phyloP scores from a whole-genome alignment of 35 echinoderm and acorn worm genomes.

The Patiria miniata region DNA sequence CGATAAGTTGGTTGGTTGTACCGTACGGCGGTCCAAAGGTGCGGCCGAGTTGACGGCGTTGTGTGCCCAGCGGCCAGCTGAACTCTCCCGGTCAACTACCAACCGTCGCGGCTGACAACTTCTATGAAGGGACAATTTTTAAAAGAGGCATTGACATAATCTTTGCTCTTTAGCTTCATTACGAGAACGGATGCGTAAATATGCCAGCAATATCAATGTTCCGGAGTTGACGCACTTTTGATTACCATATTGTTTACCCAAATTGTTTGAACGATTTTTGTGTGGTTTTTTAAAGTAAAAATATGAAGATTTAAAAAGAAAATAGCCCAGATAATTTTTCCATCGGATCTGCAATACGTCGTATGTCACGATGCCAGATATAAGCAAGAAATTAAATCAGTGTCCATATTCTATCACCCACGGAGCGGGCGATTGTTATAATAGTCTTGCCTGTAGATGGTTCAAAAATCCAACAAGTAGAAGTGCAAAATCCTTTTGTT shows the following conservation, averaged over 20 bases:
- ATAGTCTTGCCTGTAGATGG: too few relatives aligned
- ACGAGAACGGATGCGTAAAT: not conserved
- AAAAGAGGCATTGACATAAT: not conserved
- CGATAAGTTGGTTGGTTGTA: not conserved
- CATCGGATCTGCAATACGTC: too few relatives aligned
- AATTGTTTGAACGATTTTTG: not conserved
- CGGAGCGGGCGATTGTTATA: too few relatives aligned
- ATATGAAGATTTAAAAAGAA: too few relatives aligned
- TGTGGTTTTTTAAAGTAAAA: not conserved
- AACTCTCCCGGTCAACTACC: not conserved
- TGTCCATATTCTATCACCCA: too few relatives aligned
- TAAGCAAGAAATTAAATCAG: too few relatives aligned
- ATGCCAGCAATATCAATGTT: not conserved
- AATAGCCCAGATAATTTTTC: too few relatives aligned
- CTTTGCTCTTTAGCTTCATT: conserved; percentile 13
- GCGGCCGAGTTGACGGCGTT: not conserved
- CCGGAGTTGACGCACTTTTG: not conserved
- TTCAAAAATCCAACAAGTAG: too few relatives aligned
- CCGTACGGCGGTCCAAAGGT: not conserved
- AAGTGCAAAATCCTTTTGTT: too few relatives aligned
- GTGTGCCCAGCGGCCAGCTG: conserved; percentile 15
- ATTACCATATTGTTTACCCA: not conserved
- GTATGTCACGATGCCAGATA: too few relatives aligned
- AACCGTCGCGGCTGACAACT: not conserved
- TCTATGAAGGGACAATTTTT: too few relatives aligned